Evolutionary conservation across 2,113 vertebrate species (phyloP).

Genomic region (Polypterus bichir): DNA sequence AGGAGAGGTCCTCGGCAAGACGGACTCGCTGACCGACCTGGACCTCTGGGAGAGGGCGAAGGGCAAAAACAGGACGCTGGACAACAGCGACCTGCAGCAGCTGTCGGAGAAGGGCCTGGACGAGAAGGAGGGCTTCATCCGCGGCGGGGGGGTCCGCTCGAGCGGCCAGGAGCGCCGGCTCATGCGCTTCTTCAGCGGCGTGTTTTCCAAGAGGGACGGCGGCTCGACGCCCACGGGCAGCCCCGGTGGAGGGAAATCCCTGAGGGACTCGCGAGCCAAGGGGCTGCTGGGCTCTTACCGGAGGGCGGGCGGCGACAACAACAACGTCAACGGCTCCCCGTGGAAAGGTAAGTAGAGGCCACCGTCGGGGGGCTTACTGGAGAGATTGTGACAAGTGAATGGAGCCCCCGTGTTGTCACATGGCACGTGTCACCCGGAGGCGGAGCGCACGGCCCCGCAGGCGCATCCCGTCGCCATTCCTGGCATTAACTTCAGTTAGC

Average conservation of each 20-base stretch:
- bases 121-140: conserved; percentile 32
- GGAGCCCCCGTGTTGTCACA: not conserved
- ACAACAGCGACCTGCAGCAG: conserved; percentile 77
- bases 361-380: not conserved
- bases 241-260: conserved; percentile 37
- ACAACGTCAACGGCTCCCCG: conserved; percentile 63
- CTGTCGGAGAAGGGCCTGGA: conserved; percentile 52
- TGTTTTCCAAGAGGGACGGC: conserved; percentile 66
- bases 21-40: conserved; percentile 47
- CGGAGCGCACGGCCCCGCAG: too few species aligned
- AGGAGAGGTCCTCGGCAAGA: conserved; percentile 61
- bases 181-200: conserved; percentile 78
- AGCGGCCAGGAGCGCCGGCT: conserved; percentile 54
- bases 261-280: conserved; percentile 37
- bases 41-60: conserved; percentile 62
- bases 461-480: too few species aligned
- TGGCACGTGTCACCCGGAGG: too few species aligned
- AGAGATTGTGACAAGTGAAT: not conserved
- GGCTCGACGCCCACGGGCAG: conserved; percentile 39
- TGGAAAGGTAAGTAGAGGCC: conserved; percentile 44
- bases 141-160: conserved; percentile 26
- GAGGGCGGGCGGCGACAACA: conserved; percentile 62
- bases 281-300: conserved; percentile 51
- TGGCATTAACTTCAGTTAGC: too few species aligned
- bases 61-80: conserved; percentile 74